Percentiles rank a stretch among this genome's conserved stretches.
phyloP scores from a whole-genome alignment of 2,888 invertebrate genomes.

The Metacarcinus magister region DNA sequence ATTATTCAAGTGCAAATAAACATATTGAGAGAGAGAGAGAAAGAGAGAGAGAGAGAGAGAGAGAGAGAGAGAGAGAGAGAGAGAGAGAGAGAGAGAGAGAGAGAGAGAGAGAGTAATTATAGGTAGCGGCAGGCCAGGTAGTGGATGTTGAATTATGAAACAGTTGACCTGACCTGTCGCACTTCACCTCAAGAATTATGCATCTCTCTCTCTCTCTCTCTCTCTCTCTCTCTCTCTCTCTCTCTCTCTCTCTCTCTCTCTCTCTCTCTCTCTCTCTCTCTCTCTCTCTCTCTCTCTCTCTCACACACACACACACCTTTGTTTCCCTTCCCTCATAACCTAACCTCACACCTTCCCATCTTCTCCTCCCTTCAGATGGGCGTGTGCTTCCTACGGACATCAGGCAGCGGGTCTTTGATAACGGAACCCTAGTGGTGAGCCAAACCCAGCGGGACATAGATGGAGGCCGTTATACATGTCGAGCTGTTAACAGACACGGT shows the following conservation, averaged over 20 bases:
- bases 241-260: neutral
- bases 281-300: neutral
- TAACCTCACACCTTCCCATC: neutral
- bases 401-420: constrained; percentile 80
- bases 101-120: neutral
- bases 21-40: too few relatives aligned
- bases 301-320: neutral
- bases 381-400: constrained; percentile 77
- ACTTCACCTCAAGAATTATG: neutral
- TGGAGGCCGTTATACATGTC: constrained; percentile 82
- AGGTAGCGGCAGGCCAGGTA: too few relatives aligned
- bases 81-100: too few relatives aligned
- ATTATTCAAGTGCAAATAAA: too few relatives aligned
- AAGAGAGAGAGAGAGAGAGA: too few relatives aligned
- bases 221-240: constrained; percentile 28
- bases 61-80: too few relatives aligned
- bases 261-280: neutral
- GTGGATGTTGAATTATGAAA: neutral
- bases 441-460: constrained; percentile 78
- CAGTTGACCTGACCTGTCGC: neutral
- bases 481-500: constrained; percentile 80
- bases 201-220: neutral
- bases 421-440: constrained; percentile 82
- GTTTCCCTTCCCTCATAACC: neutral
- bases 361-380: constrained; percentile 70